These are phyloP conservation scores for Leucophenga varia DNA, from an alignment of 1,140 invertebrate species.

Conservation along the genomic window DNA sequence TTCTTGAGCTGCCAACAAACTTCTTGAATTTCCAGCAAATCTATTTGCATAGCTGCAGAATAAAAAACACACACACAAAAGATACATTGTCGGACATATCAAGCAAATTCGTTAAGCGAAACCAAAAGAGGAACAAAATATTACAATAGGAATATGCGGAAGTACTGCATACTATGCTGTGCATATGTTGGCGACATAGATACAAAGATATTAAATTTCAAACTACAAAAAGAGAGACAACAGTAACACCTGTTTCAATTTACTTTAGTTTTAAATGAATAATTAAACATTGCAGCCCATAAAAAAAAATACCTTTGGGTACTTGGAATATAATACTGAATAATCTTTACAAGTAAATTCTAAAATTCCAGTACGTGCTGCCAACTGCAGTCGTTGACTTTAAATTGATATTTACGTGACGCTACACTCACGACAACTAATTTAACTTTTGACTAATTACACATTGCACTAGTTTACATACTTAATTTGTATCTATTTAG, in stretches of 20 bases:
- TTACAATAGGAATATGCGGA: constrained; percentile 11
- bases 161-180: constrained; percentile 4
- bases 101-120: no score
- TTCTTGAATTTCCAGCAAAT: no score
- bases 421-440: neutral
- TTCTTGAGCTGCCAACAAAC: no score
- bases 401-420: neutral
- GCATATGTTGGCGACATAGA: constrained; percentile 2
- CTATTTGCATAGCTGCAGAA: no score
- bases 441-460: constrained; percentile 10
- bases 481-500: no score
- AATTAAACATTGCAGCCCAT: neutral
- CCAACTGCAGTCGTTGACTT: constrained; percentile 5
- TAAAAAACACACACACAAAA: no score
- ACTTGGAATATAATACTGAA: neutral
- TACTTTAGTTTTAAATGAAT: constrained; percentile 3
- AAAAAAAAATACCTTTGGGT: neutral
- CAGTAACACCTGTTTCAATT: constrained; percentile 14
- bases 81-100: no score
- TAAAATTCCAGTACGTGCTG: no score
- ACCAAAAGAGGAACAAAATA: no score
- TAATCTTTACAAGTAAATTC: no score
- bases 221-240: constrained; percentile 3
- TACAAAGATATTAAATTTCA: constrained; percentile 1
- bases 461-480: no score